Base-by-base conservation (phyloP, 2,888 invertebrate species). In the Hydrotaea cyrtoneurina region DNA sequence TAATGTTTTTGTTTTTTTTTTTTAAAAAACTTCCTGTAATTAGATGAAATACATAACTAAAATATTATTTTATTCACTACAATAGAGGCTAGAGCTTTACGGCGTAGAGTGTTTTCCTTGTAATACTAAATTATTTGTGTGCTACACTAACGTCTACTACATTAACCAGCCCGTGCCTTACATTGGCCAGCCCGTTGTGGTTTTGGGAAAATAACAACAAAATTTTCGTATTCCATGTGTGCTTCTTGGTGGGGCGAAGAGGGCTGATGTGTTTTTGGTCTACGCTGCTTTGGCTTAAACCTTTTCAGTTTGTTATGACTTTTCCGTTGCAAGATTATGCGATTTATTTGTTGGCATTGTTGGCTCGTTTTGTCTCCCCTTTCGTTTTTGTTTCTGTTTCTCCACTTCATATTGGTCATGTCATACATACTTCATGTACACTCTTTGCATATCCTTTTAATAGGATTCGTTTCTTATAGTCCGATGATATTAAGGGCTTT, bases 401-500 rank as follows among this genome's bases (percentile, higher is more conserved):
- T 36, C 5, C 31, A 21, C 26, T 71, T 75, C n/a, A 43, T 66
- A 57, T 43, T 59, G 53, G 62, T 69, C 80, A 62, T 26, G 39
- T 39, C 46, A 43, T 46, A 66, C 43, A 39, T 66, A 64, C 19
- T n/a, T n/a, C 23, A 46, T 13, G 15, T 19, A n/a, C n/a, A n/a
- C 2, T 62, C 55, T 74, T 59, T 73, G 50, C 66, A 84, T 75
- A 59, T 81, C 78, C 55, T 53, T 57, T 39, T 79, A 78, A 81
- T 66, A 79, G 81, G 78, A 81, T 85, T n/a, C n/a, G n/a, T n/a
- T 69, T 43, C 69, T 69, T 85, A 78, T 71, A 31, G 64, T 39
- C 59, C 72, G 55, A 84, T 71, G 64, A 75, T 78, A 78, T 79
- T 80, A 74, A 71, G 62, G 55, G 74, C 71, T 71, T 74, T 39